Base-by-base conservation (phyloP, 1,140 invertebrate species). In the Drosophila azteca region DNA sequence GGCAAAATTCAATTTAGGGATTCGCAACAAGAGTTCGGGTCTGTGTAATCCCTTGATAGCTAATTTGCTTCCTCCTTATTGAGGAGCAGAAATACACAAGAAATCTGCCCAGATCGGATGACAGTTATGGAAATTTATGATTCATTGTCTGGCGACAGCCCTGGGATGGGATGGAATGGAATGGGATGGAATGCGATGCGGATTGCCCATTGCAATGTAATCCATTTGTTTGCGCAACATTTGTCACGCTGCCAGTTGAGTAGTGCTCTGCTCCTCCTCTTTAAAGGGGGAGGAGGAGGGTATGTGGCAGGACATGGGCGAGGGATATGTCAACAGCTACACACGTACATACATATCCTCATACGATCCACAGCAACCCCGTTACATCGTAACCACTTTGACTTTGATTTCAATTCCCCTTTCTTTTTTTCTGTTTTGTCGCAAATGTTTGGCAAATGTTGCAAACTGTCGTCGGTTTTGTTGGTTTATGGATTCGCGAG, bases 41-140 rank as follows among this genome's bases (percentile, higher is more conserved):
- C 35, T 13, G 11, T 1, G 48, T 63, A 63, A 72, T 63, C 59
- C 69, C 6, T 29, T 55, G 70, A 57, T 24, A 35, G 13, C 60
- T 68, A 79, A 79, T 79, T 69, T 49, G 55, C 49, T 49, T 78
- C 50, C 49, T 78, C 50, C 41, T 46, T 71, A 35, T 26, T 9
- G n/a, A 39, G 50, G 15, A 48, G 49, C 58, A 53, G 51, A 39
- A 35, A 48, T 61, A 24, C 44, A 54, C 39, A 61, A 58, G 48
- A 72, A 60, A 67, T 58, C 60, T 49, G 35, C 53, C 49, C 63
- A 72, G 64, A 76, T 72, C 67, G 63, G 64, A 71, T 88, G 83
- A 88, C 83, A 88, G 67, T 88, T 88, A 89, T 88, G 84, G 83
- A 88, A 79, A 88, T 88, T 88, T 88, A 88, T 88, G 83, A 88